Conservation (phyloP, 2,888 invertebrate species). For the Lycia hirtaria region DNA sequence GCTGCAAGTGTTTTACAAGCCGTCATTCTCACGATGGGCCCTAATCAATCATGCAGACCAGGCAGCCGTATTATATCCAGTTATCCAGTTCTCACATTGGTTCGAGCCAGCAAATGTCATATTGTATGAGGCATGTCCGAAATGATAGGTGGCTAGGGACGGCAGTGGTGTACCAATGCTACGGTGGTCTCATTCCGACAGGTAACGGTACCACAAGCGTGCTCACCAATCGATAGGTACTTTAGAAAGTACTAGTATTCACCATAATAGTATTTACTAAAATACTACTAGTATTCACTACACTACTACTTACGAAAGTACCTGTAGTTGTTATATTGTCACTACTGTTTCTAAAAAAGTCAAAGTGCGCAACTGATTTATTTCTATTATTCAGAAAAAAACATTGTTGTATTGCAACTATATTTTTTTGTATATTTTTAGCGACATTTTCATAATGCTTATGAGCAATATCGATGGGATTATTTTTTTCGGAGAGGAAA, state of each 20-base stretch:
- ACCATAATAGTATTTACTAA: neutral
- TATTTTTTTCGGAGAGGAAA: too few species aligned
- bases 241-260: neutral
- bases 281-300: too few species aligned
- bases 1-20: neutral
- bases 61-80: slow-evolving; percentile 1
- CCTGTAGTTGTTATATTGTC: too few species aligned
- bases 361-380: too few species aligned
- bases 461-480: too few species aligned
- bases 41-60: slow-evolving; percentile 22
- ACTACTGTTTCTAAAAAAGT: too few species aligned
- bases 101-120: slow-evolving; percentile 42
- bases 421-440: too few species aligned
- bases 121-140: slow-evolving; percentile 49
- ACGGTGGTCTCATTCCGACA: slow-evolving; percentile 76
- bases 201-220: slow-evolving; percentile 70
- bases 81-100: slow-evolving; percentile 10
- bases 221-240: slow-evolving; percentile 55
- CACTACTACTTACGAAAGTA: too few species aligned
- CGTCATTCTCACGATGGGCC: neutral
- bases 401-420: too few species aligned
- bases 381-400: too few species aligned
- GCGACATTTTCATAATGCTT: too few species aligned
- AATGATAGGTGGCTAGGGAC: slow-evolving; percentile 48
- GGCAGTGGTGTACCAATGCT: slow-evolving; percentile 67